Base-by-base conservation (phyloP, 2,797 vertebrate species). In the Psittacula echo region DNA sequence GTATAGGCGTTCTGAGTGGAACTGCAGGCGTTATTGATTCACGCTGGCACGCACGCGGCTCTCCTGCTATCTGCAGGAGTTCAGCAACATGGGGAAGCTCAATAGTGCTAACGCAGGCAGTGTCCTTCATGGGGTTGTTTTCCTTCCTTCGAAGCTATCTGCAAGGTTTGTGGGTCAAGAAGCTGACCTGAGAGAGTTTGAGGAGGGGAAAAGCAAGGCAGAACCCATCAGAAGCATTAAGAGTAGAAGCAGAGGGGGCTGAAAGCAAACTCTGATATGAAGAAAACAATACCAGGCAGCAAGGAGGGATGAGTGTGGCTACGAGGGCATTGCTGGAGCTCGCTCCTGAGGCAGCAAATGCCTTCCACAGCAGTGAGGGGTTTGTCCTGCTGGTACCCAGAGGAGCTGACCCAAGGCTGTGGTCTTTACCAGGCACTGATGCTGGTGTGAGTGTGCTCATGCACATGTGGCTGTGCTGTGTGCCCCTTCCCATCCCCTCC, bases 1-100 rank as follows among this genome's bases (percentile, higher is more conserved):
- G 71, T 60, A 24, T n/a, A 76, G 90, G 90, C 51, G 12, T 90
- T 91, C 21, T 39, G 92, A 87, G 90, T 26, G 84, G 75, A 71
- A 45, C 61, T 77, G 84, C 30, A 14, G 92, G 87, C 37, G 19
- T 68, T 95, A 95, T 67, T 50, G 87, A 95, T 93, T 75, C 58
- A 8, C 2, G 7, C 90, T 86, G 93, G 87, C 79, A 23, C 6
- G 44, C 45, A 15, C 29, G 3, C 1, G 0, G 62, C 1, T 7
- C 45, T 51, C 42, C 79, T 47, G 12, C 82, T 89, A 20, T 56
- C 82, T 67, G 45, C 70, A 73, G 79, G 53, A 62, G 41, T 58
- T 86, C 50, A 48, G 70, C 83, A 72, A 12, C 79, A 11, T 4
- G 34, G 19, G 54, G 48, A 41, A 22, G 75, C 48, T 68, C 87